These are phyloP conservation scores for Typhlomys cinereus DNA, from an alignment of 2,113 vertebrate genomes.

Conservation along the genomic window DNA sequence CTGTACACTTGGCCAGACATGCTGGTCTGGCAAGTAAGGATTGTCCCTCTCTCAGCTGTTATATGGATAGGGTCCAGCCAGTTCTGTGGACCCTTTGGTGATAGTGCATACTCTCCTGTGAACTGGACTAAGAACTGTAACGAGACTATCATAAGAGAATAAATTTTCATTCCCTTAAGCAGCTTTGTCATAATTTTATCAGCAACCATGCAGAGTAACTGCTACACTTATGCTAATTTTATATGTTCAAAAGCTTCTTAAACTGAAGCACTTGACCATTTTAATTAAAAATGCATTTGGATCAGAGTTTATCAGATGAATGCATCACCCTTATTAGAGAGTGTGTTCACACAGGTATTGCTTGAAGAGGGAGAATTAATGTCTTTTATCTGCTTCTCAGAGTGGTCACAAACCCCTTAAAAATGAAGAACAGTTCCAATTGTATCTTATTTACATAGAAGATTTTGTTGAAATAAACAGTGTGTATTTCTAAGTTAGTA, in stretches of 20 bases:
- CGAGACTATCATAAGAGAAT: too few species aligned
- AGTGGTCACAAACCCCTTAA: background rate
- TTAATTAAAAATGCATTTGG: background rate
- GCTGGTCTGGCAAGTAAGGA: too few species aligned
- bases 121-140: too few species aligned
- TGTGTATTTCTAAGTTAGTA: background rate
- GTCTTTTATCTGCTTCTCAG: conserved; percentile 4
- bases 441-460: background rate
- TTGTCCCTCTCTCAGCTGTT: too few species aligned
- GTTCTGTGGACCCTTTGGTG: too few species aligned
- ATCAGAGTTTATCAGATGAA: background rate
- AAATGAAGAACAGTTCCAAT: conserved; percentile 5
- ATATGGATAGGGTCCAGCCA: too few species aligned
- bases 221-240: background rate
- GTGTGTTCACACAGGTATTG: background rate
- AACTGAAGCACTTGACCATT: background rate
- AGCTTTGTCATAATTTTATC: too few species aligned
- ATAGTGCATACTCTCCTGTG: too few species aligned
- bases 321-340: background rate
- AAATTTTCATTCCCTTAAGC: too few species aligned
- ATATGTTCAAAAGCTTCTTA: background rate
- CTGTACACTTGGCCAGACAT: too few species aligned
- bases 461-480: background rate
- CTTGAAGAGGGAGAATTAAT: background rate
- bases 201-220: too few species aligned